Conservation (phyloP, 2,888 invertebrate genomes). For the Aphodius granarius region DNA sequence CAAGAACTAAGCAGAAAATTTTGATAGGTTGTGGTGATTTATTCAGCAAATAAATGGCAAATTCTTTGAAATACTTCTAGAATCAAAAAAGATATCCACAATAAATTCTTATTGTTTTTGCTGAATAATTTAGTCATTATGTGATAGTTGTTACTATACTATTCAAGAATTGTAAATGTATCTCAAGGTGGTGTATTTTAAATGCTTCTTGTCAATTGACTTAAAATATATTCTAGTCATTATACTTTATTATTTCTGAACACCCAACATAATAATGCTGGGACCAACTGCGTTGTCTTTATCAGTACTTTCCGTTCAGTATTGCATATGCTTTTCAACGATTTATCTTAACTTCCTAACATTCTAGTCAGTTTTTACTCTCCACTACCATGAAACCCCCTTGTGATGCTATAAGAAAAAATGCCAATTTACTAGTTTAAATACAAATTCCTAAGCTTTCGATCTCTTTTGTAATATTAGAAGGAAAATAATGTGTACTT, state of each 20-base stretch:
- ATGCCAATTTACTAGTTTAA: slow-evolving; percentile 9
- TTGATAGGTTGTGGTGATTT: background rate
- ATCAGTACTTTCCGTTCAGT: background rate
- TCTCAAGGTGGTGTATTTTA: background rate
- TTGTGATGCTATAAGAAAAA: slow-evolving; percentile 29
- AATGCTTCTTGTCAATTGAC: background rate
- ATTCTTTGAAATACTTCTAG: background rate
- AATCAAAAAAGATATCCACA: background rate
- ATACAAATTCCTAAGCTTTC: slow-evolving; percentile 14
- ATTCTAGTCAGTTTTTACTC: slow-evolving; percentile 6
- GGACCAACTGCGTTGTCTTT: slow-evolving; percentile 35
- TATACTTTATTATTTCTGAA: slow-evolving; percentile 2
- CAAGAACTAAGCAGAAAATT: background rate
- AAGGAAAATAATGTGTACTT: slow-evolving; percentile 1
- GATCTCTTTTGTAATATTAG: slow-evolving; percentile 9
- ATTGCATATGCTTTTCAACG: background rate
- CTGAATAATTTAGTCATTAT: background rate
- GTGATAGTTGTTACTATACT: background rate
- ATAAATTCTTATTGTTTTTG: background rate
- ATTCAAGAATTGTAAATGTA: background rate
- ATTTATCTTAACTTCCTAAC: background rate
- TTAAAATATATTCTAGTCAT: slow-evolving; percentile 4
- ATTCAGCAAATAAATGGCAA: background rate
- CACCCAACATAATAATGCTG: slow-evolving; percentile 42
- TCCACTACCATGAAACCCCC: slow-evolving; percentile 13